Percentiles rank a stretch among this genome's conserved stretches.
Evolutionary conservation across 2,113 vertebrate genomes (phyloP).

Genomic region (Macquaria australasica): DNA sequence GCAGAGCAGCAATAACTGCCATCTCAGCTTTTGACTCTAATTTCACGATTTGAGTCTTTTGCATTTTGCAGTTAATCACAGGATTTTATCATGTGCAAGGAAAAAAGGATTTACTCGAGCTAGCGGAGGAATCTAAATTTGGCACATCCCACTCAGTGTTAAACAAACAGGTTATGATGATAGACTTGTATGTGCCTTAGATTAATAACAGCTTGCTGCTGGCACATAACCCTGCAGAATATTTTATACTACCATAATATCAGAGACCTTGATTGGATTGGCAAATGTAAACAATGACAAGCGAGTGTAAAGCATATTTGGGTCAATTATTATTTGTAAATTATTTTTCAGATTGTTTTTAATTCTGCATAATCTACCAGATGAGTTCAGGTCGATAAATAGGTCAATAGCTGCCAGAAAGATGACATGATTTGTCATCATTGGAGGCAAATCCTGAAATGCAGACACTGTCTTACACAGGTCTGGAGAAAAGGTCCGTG

Average conservation of each 20-base stretch:
- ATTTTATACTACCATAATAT: neutral
- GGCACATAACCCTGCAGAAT: slow-evolving; percentile 9
- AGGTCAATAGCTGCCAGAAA: neutral
- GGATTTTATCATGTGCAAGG: slow-evolving; percentile 13
- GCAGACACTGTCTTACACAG: too few species aligned
- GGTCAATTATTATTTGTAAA: neutral
- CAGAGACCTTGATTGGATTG: neutral
- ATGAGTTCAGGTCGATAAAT: neutral
- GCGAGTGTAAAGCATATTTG: neutral
- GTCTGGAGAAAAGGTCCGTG: neutral
- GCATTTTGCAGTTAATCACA: slow-evolving; percentile 16
- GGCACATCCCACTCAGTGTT: slow-evolving; percentile 51
- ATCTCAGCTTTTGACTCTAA: neutral
- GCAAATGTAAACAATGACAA: neutral
- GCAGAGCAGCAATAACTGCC: neutral
- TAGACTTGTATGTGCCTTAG: neutral
- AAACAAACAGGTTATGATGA: slow-evolving; percentile 63
- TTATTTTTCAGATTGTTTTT: neutral
- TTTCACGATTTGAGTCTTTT: neutral
- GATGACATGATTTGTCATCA: neutral
- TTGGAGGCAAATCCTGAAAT: neutral
- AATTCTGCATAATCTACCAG: slow-evolving; percentile 7
- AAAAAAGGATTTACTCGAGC: slow-evolving; percentile 27
- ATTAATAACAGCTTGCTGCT: slow-evolving; percentile 37
- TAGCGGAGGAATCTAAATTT: slow-evolving; percentile 52